Evolutionary conservation across 2,888 invertebrate species (phyloP).

Genomic region (Bembecia ichneumoniformis): DNA sequence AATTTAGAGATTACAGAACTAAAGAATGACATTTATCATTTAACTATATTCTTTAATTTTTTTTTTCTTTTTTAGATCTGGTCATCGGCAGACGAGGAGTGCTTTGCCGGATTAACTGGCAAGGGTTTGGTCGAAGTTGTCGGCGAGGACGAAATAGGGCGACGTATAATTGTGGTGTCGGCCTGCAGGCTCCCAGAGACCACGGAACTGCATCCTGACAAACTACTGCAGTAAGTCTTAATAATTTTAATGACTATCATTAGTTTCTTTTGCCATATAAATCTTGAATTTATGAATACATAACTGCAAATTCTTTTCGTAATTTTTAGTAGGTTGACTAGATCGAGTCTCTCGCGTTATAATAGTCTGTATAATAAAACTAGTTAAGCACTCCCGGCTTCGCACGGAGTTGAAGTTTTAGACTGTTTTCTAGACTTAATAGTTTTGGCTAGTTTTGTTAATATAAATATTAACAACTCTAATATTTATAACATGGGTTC

Average conservation of each 20-base stretch:
- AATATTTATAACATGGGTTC: too few relatives aligned
- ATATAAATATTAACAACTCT: too few relatives aligned
- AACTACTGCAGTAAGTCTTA: constrained; percentile 41
- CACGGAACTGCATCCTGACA: constrained; percentile 78
- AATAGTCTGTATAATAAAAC: too few relatives aligned
- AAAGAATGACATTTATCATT: neutral
- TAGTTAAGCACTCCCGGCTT: too few relatives aligned
- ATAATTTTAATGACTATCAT: constrained; percentile 2
- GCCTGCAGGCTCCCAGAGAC: constrained; percentile 88
- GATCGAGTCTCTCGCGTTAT: neutral
- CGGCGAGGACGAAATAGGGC: constrained; percentile 81
- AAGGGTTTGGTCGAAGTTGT: constrained; percentile 72
- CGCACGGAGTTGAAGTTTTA: too few relatives aligned
- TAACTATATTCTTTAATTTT: neutral
- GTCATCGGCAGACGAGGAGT: constrained; percentile 28
- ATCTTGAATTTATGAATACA: neutral
- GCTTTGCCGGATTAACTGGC: constrained; percentile 39
- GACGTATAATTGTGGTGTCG: constrained; percentile 96
- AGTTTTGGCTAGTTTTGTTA: too few relatives aligned
- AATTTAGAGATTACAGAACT: too few relatives aligned
- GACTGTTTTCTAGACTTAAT: too few relatives aligned
- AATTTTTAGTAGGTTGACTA: neutral
- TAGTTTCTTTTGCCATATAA: neutral
- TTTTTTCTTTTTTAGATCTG: neutral
- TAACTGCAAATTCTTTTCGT: neutral